Evolutionary conservation across 2,797 vertebrate species (phyloP), one percentile per base, ranked within the genome.

Genomic region (Onychomys torridus): DNA sequence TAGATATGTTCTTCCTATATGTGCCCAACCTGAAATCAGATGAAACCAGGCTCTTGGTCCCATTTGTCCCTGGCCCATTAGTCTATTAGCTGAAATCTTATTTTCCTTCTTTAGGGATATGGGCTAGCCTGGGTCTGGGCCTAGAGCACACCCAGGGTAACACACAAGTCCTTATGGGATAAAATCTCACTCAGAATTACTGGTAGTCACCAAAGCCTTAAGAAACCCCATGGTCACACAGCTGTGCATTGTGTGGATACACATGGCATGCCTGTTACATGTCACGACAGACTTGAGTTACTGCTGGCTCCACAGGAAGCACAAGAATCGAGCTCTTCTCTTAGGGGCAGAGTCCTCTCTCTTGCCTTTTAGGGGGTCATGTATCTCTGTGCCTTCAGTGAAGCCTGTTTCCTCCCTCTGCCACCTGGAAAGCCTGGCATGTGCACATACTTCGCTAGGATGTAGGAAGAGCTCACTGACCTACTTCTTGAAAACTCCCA

Each of bases 41-140:
- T 81, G 77, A 93, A 97, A 88, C 55, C 78, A 94, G 82, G 37
- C 12, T 23, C 14, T 29, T 46, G n/a, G 0, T 63, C 69, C 40
- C 1, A 32, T 52, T 17, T 71, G 65, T 52, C 32, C 46, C 75
- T 49, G n/a, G 19, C 73, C 6, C 49, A 71, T 83, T 29, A 40
- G 5, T 13, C 2, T 69, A 37, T 81, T 34, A 12, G n/a, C 43
- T 19, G 43, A 12, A 19, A 49, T 67, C 63, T 91, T 67, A 4
- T 57, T 86, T n/a, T 69, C 63, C 87, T 83, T 78, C 57, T 40
- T 46, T n/a, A 13, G 27, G 69, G 23, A 10, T 0, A 5, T 1
- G 25, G 34, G 65, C 83, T 37, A 63, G 21, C 40, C 63, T n/a
- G 21, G 65, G 3, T 0, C 61, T 57, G 73, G 78, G 5, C 19